Conservation (phyloP, 2,113 vertebrate genomes). For the Mus spicilegus region DNA sequence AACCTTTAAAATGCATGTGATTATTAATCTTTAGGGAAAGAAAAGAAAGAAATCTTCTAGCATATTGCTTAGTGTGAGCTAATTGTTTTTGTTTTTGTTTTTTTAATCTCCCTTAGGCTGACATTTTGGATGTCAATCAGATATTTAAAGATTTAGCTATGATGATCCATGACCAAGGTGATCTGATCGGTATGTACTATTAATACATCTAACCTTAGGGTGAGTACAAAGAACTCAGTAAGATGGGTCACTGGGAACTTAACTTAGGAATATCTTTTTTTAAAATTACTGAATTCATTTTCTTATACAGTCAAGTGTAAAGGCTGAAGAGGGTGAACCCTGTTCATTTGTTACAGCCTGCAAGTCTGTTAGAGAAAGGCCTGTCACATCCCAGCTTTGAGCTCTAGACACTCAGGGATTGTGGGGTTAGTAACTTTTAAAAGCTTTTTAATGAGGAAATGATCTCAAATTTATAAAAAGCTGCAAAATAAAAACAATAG, state of each 20-base stretch:
- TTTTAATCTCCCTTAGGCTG: slow-evolving; percentile 89
- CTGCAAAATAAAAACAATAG: slow-evolving; percentile 22
- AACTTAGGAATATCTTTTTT: slow-evolving; percentile 16
- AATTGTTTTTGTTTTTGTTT: not conserved
- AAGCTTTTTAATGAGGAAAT: slow-evolving; percentile 44
- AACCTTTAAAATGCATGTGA: slow-evolving; percentile 39
- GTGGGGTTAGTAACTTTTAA: not conserved
- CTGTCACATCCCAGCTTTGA: slow-evolving; percentile 23
- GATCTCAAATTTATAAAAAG: slow-evolving; percentile 52
- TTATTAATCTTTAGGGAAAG: slow-evolving; percentile 26
- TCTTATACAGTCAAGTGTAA: slow-evolving; percentile 7
- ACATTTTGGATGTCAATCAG: slow-evolving; percentile 98
- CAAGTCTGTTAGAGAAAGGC: slow-evolving; percentile 38
- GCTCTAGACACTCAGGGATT: slow-evolving; percentile 35
- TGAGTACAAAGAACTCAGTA: slow-evolving; percentile 44
- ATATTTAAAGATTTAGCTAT: slow-evolving; percentile 99
- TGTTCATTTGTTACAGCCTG: not conserved
- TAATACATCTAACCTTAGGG: slow-evolving; percentile 46
- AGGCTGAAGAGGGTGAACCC: not conserved
- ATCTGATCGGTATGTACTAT: slow-evolving; percentile 94
- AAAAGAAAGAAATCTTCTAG: slow-evolving; percentile 53
- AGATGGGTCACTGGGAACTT: not conserved
- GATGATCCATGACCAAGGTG: slow-evolving; percentile 99
- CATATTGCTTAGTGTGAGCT: slow-evolving; percentile 55
- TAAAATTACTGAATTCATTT: not conserved